Evolutionary conservation across 2,113 vertebrate species (phyloP), one percentile per base, ranked within the genome.

Genomic region (Colius striatus): DNA sequence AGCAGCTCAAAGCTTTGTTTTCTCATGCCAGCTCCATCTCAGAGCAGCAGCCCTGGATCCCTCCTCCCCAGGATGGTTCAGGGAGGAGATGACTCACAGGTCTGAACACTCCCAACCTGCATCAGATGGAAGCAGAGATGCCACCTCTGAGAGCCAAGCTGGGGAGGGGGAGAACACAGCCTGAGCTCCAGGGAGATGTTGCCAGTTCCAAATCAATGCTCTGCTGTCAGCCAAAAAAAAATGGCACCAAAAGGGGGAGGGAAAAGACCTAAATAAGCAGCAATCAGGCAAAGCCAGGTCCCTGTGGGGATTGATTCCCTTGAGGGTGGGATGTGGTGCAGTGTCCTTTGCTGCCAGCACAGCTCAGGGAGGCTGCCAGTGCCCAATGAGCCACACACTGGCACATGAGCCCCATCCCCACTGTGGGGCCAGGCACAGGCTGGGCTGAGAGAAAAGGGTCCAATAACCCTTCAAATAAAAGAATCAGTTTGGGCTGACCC

Each of bases 1-100:
- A 45, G 50, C 66, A 68, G 70, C 48, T 51, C 70, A 54, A 45
- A 47, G 13, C 60, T 67, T 85, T 25, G 0, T 53, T 53, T 72
- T 53, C 9, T 21, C 66, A 67, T 4, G 45, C 4, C 2, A 5
- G n/a, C 66, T 65, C 12, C 0, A 1, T 13, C 80, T 89, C 2
- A 15, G 55, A 87, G 85, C 74, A 73, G 68, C 62, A 63, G 34
- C 54, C n/a, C 43, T 66, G 47, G 47, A n/a, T 78, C 3, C 54
- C 58, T 22, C 15, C 50, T 50, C 26, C 48, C 53, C 50, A 18
- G 1, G 26, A n/a, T 11, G 87, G 43, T 65, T 94, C 81, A 18
- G 87, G 77, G 57, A 18, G 2, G 29, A 30, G 95, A 80, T 96
- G 95, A 96, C 90, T 96, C 96, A 95, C 61, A 27, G 54, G 45